Evolutionary conservation across 2,888 invertebrate species (phyloP).

Genomic region (Catocala nupta): DNA sequence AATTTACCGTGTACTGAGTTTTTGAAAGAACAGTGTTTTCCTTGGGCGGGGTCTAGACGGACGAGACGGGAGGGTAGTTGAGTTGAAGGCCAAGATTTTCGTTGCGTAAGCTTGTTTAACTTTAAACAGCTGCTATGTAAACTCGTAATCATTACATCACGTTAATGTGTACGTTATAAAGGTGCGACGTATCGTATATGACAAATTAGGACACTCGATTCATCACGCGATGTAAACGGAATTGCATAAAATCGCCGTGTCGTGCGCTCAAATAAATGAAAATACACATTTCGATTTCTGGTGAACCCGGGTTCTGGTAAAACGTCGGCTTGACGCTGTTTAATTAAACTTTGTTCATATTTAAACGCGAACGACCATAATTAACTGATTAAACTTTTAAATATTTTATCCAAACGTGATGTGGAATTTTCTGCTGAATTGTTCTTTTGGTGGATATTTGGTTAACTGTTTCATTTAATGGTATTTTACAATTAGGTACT

Average conservation of each 20-base stretch:
- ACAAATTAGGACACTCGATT: constrained; percentile 47
- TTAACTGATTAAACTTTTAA: constrained; percentile 59
- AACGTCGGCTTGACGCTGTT: constrained; percentile 52
- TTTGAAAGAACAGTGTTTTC: constrained; percentile 19
- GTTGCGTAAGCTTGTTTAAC: constrained; percentile 59
- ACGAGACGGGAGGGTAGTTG: constrained; percentile 31
- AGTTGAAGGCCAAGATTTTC: constrained; percentile 64
- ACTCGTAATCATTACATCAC: constrained; percentile 13
- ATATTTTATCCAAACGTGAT: constrained; percentile 48
- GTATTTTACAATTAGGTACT: background rate
- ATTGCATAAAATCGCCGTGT: constrained; percentile 53
- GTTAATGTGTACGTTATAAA: constrained; percentile 26
- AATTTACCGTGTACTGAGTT: constrained; percentile 16
- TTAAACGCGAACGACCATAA: constrained; percentile 56
- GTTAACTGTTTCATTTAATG: constrained; percentile 1
- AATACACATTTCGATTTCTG: constrained; percentile 62
- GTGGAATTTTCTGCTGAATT: constrained; percentile 12
- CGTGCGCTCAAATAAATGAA: constrained; percentile 65
- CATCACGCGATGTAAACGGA: constrained; percentile 40
- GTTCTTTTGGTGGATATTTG: background rate
- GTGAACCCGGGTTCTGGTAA: constrained; percentile 59
- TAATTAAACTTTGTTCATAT: constrained; percentile 63
- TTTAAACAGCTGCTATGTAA: constrained; percentile 21
- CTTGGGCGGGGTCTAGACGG: constrained; percentile 36
- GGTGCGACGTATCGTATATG: constrained; percentile 24